Conservation (phyloP, 2,888 invertebrate species). For the Hypsopygia costalis region DNA sequence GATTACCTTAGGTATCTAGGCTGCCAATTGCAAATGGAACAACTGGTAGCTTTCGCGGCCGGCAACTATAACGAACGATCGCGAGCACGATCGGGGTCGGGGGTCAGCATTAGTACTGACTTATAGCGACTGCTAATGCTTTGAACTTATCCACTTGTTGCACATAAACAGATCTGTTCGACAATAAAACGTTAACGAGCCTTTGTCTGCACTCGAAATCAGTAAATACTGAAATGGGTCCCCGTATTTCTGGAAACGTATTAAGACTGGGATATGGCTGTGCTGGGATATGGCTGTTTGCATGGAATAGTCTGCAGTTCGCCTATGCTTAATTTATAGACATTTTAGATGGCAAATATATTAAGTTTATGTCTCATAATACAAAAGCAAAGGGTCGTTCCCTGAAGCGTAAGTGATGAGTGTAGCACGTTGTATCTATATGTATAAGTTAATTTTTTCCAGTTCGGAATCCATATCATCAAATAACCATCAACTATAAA, state of each 20-base stretch:
- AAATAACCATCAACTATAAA: no score
- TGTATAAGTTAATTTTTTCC: no score
- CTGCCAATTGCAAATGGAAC: slow-evolving; percentile 53
- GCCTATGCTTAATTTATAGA: no score
- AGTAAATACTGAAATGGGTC: not conserved
- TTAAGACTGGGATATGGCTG: not conserved
- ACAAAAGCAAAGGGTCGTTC: no score
- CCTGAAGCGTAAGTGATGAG: no score
- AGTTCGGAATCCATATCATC: no score
- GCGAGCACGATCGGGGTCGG: slow-evolving; percentile 47
- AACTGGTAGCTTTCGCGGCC: slow-evolving; percentile 59
- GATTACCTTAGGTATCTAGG: slow-evolving; percentile 41
- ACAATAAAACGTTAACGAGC: slow-evolving; percentile 8
- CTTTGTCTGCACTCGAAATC: not conserved
- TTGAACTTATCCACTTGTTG: slow-evolving; percentile 4
- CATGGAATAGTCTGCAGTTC: no score
- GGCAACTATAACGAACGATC: slow-evolving; percentile 58
- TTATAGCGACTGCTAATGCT: slow-evolving; percentile 6
- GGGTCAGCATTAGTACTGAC: slow-evolving; percentile 42
- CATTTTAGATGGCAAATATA: no score
- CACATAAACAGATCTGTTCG: slow-evolving; percentile 7
- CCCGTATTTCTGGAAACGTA: not conserved
- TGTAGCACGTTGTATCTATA: no score
- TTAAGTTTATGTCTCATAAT: no score
- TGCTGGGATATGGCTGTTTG: no score